Evolutionary conservation across 2,888 invertebrate genomes (phyloP).

Genomic region (Aproaerema taeniolella): DNA sequence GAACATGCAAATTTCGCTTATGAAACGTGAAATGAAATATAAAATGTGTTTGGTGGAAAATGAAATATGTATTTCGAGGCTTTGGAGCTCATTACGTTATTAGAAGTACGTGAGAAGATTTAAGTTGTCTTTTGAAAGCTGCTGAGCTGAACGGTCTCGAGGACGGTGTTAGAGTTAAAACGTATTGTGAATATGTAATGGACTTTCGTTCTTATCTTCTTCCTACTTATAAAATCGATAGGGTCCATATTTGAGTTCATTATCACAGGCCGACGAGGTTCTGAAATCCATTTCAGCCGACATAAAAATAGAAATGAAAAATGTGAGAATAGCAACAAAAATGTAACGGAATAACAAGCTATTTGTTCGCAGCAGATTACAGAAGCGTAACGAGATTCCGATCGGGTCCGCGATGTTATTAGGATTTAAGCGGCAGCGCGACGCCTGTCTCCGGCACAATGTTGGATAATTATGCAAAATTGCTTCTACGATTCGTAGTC

Average conservation of each 20-base stretch:
- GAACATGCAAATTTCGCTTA: slow-evolving; percentile 70
- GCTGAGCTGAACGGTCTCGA: slow-evolving; percentile 24
- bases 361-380: slow-evolving; percentile 61
- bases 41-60: slow-evolving; percentile 68
- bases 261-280: neutral
- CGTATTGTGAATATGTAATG: slow-evolving; percentile 8
- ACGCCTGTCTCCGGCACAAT: slow-evolving; percentile 52
- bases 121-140: slow-evolving; percentile 49
- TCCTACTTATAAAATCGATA: no score
- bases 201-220: slow-evolving; percentile 11
- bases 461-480: slow-evolving; percentile 74
- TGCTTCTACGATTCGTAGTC: slow-evolving; percentile 69
- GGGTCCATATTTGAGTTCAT: neutral
- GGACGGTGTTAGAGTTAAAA: slow-evolving; percentile 8
- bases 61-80: slow-evolving; percentile 67
- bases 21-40: slow-evolving; percentile 77
- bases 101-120: slow-evolving; percentile 71
- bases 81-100: slow-evolving; percentile 70
- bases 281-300: slow-evolving; percentile 8
- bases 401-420: slow-evolving; percentile 67
- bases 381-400: slow-evolving; percentile 66
- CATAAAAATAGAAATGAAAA: slow-evolving; percentile 11
- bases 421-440: slow-evolving; percentile 64
- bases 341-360: slow-evolving; percentile 45
- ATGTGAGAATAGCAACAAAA: slow-evolving; percentile 19